Conservation (phyloP, 2,113 vertebrate genomes). For the Lucifuga dentata region DNA sequence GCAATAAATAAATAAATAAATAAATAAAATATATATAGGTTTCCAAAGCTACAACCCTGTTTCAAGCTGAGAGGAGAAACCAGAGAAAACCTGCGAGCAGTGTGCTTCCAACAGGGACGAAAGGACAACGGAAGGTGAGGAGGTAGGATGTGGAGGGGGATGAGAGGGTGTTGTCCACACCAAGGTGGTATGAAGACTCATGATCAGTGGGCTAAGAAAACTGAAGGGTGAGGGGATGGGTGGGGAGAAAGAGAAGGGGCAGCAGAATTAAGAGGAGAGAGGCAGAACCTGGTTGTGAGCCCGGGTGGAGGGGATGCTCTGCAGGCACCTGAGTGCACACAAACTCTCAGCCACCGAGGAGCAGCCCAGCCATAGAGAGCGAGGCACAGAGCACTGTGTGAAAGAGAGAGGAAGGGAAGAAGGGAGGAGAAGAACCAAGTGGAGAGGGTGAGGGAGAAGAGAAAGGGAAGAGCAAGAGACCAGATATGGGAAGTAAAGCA, state of each 20-base stretch:
- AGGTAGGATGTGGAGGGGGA: constrained; percentile 51
- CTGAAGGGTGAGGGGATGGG: constrained; percentile 63
- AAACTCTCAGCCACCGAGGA: constrained; percentile 99
- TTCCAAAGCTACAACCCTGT: constrained; percentile 30
- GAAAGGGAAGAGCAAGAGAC: constrained; percentile 87
- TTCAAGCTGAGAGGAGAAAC: constrained; percentile 37
- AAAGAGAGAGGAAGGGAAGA: constrained; percentile 93
- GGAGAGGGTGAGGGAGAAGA: constrained; percentile 93
- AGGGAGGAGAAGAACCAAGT: constrained; percentile 92
- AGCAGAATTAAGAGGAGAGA: constrained; percentile 83
- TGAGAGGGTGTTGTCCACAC: constrained; percentile 50
- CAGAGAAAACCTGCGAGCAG: constrained; percentile 69
- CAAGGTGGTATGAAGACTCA: constrained; percentile 56
- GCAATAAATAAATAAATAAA: no score
- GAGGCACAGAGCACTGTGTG: constrained; percentile 99
- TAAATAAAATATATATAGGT: constrained; percentile 18
- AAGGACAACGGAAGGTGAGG: constrained; percentile 62
- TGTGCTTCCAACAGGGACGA: constrained; percentile 60
- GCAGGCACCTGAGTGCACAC: constrained; percentile 99
- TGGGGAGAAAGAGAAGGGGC: constrained; percentile 60
- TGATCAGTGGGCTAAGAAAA: constrained; percentile 64
- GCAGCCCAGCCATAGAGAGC: constrained; percentile 99
- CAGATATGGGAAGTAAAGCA: constrained; percentile 85
- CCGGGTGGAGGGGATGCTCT: constrained; percentile 99
- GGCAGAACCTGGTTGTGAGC: constrained; percentile 98